Evolutionary conservation across 2,888 invertebrate species (phyloP), one percentile per base, ranked within the genome.

Genomic region (Lamproptera curius): DNA sequence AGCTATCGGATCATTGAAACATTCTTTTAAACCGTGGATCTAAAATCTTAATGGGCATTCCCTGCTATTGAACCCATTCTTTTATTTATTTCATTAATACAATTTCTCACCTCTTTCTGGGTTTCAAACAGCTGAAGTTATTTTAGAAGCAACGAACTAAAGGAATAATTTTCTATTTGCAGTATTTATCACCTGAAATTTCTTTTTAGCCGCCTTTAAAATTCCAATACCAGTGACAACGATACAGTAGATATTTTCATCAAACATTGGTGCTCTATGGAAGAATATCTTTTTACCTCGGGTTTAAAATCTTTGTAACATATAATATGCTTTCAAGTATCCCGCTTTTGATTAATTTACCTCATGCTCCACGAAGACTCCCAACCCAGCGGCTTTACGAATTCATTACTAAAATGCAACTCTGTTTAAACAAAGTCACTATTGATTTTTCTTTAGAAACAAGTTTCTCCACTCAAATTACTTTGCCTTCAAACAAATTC

Each of bases 241-340:
- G 44, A 47, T 40, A 52, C 38, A 48, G 53, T 40, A 10, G 54
- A 54, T 48, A 56, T 14, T 52, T 58, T 51, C 53, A 49, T 36
- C 54, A 10, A 56, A 41, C 44, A 50, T 50, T 26, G 53, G 51
- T 49, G 53, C 53, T 45, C 42, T 53, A 45, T 47, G 50, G 38
- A 1, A 50, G 50, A 38, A 51, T 54, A 9, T 48, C 33, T 48
- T 44, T 54, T 6, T 31, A 14, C n/a, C 42, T 17, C 52, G 53
- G 33, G 52, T 1, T 2, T 31, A 41, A 54, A 61, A 62, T 46
- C 60, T 20, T 15, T 44, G 31, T 2, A 53, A 42, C 53, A 48
- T 53, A 23, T 56, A 59, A 31, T 51, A 72, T 2, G 53, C 60
- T 14, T 59, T 60, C 67, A 39, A 2, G 67, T 71, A 5, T 53